Evolutionary conservation across 2,113 vertebrate species (phyloP).

Genomic region (Thomomys bottae): DNA sequence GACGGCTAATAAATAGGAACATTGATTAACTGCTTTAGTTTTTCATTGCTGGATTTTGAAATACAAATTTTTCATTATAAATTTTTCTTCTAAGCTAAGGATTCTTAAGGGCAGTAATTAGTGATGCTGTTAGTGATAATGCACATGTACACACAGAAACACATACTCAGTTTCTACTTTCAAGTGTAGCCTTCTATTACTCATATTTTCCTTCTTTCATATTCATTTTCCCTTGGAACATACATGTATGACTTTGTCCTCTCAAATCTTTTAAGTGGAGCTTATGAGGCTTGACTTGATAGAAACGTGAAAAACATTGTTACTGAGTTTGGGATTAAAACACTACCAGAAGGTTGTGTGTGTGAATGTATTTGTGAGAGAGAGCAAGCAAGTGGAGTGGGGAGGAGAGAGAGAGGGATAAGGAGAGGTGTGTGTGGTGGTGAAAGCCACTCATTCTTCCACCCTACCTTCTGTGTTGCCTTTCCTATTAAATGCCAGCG

Average conservation of each 20-base stretch:
- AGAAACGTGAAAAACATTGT: not conserved
- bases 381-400: no score
- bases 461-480: not conserved
- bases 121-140: not conserved
- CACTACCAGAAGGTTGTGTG: not conserved
- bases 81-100: not conserved
- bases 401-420: no score
- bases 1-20: not conserved
- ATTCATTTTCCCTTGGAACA: not conserved
- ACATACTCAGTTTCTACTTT: not conserved
- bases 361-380: no score
- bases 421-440: no score
- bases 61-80: not conserved
- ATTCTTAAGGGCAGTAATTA: not conserved
- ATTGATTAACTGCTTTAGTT: not conserved
- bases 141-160: not conserved
- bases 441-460: not conserved
- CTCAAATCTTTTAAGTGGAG: not conserved
- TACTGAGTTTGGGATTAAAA: not conserved
- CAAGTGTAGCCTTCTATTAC: not conserved
- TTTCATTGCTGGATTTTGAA: conserved; percentile 35
- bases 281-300: not conserved
- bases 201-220: conserved; percentile 21
- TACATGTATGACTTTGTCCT: no score
- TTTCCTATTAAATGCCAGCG: not conserved